Evolutionary conservation across 2,113 vertebrate genomes (phyloP).

Genomic region (Panthera uncia): DNA sequence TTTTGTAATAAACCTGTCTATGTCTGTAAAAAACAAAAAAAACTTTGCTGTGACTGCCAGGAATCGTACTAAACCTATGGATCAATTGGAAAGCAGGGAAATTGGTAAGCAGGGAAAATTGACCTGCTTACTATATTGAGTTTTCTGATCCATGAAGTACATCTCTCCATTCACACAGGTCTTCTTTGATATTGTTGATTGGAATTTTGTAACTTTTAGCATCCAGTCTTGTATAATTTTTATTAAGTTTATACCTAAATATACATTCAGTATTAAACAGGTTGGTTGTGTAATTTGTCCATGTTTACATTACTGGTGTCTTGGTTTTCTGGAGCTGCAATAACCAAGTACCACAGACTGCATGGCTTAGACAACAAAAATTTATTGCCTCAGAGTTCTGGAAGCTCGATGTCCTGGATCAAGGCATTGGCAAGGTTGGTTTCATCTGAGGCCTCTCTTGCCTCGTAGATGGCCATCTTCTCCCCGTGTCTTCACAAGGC

Average conservation of each 20-base stretch:
- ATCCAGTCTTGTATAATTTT: not conserved
- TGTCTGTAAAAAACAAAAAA: not conserved
- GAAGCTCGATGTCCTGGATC: not conserved
- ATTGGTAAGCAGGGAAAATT: not conserved
- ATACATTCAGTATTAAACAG: not conserved
- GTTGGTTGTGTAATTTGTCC: not conserved
- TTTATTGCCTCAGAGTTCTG: not conserved
- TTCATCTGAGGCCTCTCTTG: not conserved
- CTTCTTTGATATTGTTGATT: not conserved
- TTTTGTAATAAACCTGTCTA: not conserved
- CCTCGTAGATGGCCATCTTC: not conserved
- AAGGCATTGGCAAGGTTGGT: not conserved
- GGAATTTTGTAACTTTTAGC: not conserved
- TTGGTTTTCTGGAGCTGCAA: not conserved
- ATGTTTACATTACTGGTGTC: not conserved
- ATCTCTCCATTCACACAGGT: not conserved
- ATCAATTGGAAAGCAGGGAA: not conserved
- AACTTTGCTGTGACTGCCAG: not conserved
- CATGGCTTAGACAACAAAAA: not conserved
- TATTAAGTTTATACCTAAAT: not conserved
- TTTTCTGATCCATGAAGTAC: not conserved
- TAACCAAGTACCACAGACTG: not conserved
- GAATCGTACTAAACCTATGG: not conserved
- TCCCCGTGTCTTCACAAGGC: not conserved
- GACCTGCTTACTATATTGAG: not conserved